A percentile compares a stretch with the other conserved stretches of the same genome.
Evolutionary conservation across 2,113 vertebrate species (phyloP).

Genomic region (Gopherus flavomarginatus): DNA sequence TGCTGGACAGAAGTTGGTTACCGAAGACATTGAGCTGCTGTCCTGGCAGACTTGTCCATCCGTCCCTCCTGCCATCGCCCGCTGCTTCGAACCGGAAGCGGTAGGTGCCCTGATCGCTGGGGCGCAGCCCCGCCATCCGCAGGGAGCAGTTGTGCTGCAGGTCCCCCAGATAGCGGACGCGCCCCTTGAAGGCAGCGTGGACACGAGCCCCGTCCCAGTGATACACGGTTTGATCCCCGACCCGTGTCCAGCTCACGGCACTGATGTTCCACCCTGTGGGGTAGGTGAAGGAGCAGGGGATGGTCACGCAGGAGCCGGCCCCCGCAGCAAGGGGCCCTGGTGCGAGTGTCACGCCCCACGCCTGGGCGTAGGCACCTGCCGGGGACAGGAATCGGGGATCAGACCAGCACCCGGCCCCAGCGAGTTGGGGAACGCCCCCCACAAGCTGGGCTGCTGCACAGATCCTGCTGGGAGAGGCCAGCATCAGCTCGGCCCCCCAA

Average conservation of each 20-base stretch:
- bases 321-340: constrained; percentile 5
- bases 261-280: background rate
- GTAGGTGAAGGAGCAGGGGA: constrained; percentile 56
- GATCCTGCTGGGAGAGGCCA: too few species aligned
- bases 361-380: background rate
- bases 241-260: background rate
- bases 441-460: too few species aligned
- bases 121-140: background rate
- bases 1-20: background rate
- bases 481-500: too few species aligned
- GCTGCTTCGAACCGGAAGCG: background rate
- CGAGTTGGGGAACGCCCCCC: too few species aligned
- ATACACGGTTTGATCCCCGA: background rate
- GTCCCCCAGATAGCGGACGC: background rate
- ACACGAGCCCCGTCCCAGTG: too few species aligned
- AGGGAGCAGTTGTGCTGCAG: background rate
- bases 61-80: fast-evolving
- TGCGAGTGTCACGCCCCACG: background rate
- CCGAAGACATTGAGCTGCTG: background rate
- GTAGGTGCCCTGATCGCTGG: background rate
- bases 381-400: background rate
- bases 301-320: background rate
- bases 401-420: too few species aligned
- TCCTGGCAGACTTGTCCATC: background rate
- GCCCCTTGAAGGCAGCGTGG: background rate